These are phyloP conservation scores for Tinamus guttatus DNA, from an alignment of 2,113 vertebrate species.

Conservation along the genomic window DNA sequence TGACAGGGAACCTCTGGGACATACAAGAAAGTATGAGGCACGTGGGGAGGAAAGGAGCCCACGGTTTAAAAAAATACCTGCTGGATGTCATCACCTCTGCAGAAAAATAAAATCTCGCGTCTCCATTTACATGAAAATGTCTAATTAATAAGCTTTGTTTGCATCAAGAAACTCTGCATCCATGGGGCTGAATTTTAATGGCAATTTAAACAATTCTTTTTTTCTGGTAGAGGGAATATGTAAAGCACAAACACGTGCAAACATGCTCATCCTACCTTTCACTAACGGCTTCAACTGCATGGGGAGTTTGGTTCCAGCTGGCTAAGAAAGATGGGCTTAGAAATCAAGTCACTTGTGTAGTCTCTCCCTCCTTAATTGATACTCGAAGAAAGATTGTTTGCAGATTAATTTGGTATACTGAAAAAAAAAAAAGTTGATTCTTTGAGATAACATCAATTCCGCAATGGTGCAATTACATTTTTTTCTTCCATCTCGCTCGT, in stretches of 20 bases:
- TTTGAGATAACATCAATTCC: neutral
- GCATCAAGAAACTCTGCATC: neutral
- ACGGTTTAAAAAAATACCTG: neutral
- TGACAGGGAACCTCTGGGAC: neutral
- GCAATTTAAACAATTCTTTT: neutral
- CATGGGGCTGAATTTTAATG: neutral
- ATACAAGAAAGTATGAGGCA: neutral
- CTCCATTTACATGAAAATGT: neutral
- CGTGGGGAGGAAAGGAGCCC: neutral
- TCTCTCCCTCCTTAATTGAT: slow-evolving; percentile 36
- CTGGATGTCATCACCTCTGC: neutral
- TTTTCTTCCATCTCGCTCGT: neutral
- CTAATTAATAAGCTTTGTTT: neutral
- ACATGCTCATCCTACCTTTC: neutral
- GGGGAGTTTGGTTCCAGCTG: slow-evolving; percentile 19
- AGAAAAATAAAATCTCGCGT: neutral
- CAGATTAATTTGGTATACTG: neutral
- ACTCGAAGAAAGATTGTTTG: slow-evolving; percentile 22
- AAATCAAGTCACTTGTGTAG: neutral
- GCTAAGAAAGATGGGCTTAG: slow-evolving; percentile 6
- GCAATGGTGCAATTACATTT: neutral
- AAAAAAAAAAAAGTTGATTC: neutral
- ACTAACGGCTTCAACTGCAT: slow-evolving; percentile 10
- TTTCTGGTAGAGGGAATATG: neutral
- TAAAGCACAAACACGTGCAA: neutral